Conservation (phyloP, 1,140 invertebrate genomes). For the Anastrepha obliqua region DNA sequence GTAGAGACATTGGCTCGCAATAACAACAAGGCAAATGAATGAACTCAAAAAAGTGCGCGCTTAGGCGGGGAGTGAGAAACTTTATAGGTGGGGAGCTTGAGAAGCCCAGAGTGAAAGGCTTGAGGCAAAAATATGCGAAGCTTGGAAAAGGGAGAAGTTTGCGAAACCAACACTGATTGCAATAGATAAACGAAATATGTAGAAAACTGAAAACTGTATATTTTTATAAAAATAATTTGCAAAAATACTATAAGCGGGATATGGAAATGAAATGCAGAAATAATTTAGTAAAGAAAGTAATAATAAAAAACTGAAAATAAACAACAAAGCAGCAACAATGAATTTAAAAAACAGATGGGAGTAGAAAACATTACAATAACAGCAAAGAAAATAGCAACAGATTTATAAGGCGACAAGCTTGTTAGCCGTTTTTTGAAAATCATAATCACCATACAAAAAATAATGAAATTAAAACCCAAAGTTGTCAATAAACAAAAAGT, state of each 20-base stretch:
- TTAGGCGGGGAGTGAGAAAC: too few relatives aligned
- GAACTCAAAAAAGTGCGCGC: neutral
- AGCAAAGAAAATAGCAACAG: neutral
- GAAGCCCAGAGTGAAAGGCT: too few relatives aligned
- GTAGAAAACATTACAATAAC: neutral
- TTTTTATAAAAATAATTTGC: slow-evolving; percentile 8
- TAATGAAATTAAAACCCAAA: neutral
- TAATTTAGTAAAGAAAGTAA: too few relatives aligned
- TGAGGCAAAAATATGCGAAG: neutral
- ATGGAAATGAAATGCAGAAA: too few relatives aligned
- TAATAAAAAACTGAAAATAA: too few relatives aligned
- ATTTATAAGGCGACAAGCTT: too few relatives aligned
- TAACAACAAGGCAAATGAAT: neutral
- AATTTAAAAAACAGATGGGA: neutral
- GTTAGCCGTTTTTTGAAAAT: neutral
- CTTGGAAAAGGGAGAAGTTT: neutral
- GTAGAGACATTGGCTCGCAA: neutral
- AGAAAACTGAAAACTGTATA: slow-evolving; percentile 1
- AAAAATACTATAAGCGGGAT: neutral
- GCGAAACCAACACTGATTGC: neutral
- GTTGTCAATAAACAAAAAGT: neutral
- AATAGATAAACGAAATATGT: neutral
- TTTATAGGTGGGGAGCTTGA: too few relatives aligned
- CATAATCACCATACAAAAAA: too few relatives aligned
- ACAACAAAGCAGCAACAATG: too few relatives aligned